These are phyloP conservation scores for Nyctibius grandis DNA, from an alignment of 2,797 vertebrate species.

Conservation along the genomic window DNA sequence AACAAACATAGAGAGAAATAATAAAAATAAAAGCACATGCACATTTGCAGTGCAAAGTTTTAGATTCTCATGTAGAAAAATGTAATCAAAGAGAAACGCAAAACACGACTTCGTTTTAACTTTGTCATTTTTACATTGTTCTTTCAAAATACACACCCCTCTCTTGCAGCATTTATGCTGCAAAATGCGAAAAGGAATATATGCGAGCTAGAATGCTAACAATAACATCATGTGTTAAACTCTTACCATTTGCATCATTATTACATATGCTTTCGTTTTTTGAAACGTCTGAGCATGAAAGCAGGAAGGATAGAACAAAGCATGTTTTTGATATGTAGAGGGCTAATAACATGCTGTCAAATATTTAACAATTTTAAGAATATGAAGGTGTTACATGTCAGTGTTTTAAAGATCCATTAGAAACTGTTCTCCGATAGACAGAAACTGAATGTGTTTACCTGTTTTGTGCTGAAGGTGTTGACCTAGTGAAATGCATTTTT, in stretches of 20 bases:
- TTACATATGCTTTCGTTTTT: not conserved
- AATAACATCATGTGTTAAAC: not conserved
- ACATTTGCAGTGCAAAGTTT: not conserved
- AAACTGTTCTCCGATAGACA: not conserved
- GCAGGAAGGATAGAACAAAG: not conserved
- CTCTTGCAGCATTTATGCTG: not conserved
- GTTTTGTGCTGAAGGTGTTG: not conserved
- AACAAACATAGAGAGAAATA: not conserved
- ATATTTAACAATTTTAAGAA: not conserved
- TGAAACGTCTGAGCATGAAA: not conserved
- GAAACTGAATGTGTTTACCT: not conserved
- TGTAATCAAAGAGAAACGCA: not conserved
- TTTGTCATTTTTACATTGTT: not conserved
- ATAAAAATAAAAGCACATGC: not conserved
- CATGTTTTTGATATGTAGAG: not conserved
- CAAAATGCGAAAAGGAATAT: not conserved
- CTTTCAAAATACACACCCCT: not conserved
- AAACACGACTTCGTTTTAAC: not conserved
- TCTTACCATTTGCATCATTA: not conserved
- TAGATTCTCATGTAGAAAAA: not conserved
- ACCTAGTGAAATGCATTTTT: conserved; percentile 6
- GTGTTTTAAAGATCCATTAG: not conserved
- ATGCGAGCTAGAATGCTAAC: not conserved
- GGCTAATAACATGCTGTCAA: conserved; percentile 6
- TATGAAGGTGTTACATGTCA: not conserved